A percentile compares a stretch with the other conserved stretches of the same genome.
Evolutionary conservation across 2,797 vertebrate genomes (phyloP).

Genomic region (Nyctibius grandis): DNA sequence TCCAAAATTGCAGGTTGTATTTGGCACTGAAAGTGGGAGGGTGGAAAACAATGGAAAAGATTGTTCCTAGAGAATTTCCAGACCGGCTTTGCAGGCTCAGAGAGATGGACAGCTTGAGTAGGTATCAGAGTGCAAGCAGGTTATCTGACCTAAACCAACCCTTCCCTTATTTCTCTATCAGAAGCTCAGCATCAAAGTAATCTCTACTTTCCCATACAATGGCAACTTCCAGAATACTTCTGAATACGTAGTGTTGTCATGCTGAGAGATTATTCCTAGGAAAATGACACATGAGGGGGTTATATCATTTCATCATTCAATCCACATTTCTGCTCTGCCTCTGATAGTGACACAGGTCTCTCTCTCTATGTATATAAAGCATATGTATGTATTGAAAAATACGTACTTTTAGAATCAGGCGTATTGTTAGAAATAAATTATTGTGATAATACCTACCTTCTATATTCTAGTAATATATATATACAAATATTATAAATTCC

Average conservation of each 20-base stretch:
- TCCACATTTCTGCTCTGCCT: slow-evolving; percentile 5
- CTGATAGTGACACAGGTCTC: background rate
- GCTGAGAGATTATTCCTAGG: background rate
- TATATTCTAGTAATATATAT: background rate
- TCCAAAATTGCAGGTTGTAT: background rate
- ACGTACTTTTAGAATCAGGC: background rate
- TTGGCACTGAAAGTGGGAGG: background rate
- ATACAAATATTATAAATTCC: background rate
- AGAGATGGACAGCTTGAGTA: background rate
- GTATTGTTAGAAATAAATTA: background rate
- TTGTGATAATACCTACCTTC: background rate
- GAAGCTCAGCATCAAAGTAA: slow-evolving; percentile 12
- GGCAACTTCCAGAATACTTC: slow-evolving; percentile 10
- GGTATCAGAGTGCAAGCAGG: background rate
- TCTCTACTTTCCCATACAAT: background rate
- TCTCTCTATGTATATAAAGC: background rate
- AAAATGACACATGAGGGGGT: slow-evolving; percentile 9
- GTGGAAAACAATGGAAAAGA: slow-evolving; percentile 10
- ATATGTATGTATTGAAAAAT: slow-evolving; percentile 23
- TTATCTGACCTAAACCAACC: slow-evolving; percentile 4
- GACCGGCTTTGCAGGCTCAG: background rate
- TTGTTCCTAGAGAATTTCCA: slow-evolving; percentile 29
- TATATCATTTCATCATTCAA: slow-evolving; percentile 17
- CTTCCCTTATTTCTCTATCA: slow-evolving; percentile 15
- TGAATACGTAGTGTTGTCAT: slow-evolving; percentile 3